Evolutionary conservation across 2,797 vertebrate genomes (phyloP).

Genomic region (Botia kubotai): DNA sequence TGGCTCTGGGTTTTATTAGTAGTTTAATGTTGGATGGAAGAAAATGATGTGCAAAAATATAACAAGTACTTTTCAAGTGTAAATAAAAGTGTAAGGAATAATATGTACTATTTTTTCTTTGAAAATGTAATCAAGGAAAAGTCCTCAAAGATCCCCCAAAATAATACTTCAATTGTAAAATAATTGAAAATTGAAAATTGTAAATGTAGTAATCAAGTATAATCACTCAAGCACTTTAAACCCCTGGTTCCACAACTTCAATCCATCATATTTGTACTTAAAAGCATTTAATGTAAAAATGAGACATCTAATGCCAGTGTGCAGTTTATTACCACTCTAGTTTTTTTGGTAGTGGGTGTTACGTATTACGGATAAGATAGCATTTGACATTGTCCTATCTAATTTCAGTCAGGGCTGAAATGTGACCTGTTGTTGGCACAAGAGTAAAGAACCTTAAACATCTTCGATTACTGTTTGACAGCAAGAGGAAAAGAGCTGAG

Average conservation of each 20-base stretch:
- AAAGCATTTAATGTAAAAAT: constrained; percentile 7
- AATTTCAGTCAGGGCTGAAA: constrained; percentile 73
- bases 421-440: constrained; percentile 75
- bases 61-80: too few species aligned
- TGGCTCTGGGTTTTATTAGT: too few species aligned
- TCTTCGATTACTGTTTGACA: constrained; percentile 61
- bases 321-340: constrained; percentile 72
- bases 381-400: constrained; percentile 70
- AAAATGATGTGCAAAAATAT: too few species aligned
- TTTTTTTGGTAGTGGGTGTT: constrained; percentile 70
- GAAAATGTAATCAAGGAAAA: too few species aligned
- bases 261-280: constrained; percentile 23
- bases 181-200: too few species aligned
- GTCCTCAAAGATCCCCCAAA: too few species aligned
- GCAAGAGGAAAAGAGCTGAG: constrained; percentile 59
- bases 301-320: constrained; percentile 62
- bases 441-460: constrained; percentile 65
- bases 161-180: too few species aligned
- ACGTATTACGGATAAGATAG: constrained; percentile 67
- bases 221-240: too few species aligned
- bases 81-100: too few species aligned
- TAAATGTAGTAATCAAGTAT: too few species aligned
- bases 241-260: not conserved
- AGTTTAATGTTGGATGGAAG: too few species aligned
- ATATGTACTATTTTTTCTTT: too few species aligned